Evolutionary conservation across 1,140 invertebrate species (phyloP).

Genomic region (Aphis gossypii): DNA sequence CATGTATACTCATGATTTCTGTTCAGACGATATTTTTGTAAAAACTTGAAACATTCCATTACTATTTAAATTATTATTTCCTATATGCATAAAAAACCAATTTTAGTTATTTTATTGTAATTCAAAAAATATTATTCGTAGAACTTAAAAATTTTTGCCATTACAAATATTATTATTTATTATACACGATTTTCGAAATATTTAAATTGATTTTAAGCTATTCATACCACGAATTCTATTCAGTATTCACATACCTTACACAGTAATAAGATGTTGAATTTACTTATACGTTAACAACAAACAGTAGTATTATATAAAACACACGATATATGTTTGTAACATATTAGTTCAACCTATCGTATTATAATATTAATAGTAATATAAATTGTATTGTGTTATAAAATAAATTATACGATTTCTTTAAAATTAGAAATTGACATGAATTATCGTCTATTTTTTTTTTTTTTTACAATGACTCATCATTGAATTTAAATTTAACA

Average conservation of each 20-base stretch:
- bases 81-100: too few species aligned
- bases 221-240: background rate
- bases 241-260: background rate
- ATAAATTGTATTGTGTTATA: too few species aligned
- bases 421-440: background rate
- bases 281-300: too few species aligned
- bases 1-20: background rate
- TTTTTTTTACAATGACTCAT: background rate
- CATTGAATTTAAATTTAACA: background rate
- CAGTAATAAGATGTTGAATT: background rate
- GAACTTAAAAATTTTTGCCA: too few species aligned
- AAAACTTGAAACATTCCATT: too few species aligned
- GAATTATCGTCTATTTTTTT: background rate
- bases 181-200: background rate
- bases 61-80: too few species aligned
- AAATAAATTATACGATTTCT: background rate
- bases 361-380: too few species aligned
- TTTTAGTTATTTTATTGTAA: too few species aligned
- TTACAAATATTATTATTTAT: background rate
- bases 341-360: background rate
- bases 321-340: background rate
- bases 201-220: background rate
- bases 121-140: background rate
- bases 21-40: background rate
- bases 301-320: too few species aligned